These are phyloP conservation scores for Pseudoips prasinana DNA, from an alignment of 2,888 invertebrate species.

Conservation along the genomic window DNA sequence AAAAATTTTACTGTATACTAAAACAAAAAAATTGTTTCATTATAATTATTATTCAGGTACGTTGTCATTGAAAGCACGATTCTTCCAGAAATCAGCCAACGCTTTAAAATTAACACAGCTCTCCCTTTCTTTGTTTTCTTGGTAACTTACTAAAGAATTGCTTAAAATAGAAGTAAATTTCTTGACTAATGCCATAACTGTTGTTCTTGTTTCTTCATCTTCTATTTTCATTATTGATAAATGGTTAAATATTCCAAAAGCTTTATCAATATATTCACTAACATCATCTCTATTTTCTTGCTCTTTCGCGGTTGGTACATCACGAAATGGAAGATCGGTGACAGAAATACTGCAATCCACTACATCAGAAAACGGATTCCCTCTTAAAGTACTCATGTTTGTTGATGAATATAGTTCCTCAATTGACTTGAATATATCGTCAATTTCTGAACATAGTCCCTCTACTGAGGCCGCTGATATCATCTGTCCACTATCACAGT, in stretches of 20 bases:
- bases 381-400: slow-evolving; percentile 20
- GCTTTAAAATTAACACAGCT: no score
- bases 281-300: slow-evolving; percentile 42
- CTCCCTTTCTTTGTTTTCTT: no score
- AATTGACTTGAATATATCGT: slow-evolving; percentile 62
- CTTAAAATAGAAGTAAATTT: no score
- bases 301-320: background rate
- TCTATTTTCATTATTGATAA: slow-evolving; percentile 41
- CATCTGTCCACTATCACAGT: slow-evolving; percentile 46
- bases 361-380: slow-evolving; percentile 46
- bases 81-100: no score
- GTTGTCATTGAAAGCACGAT: no score
- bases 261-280: slow-evolving; percentile 46
- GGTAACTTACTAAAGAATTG: no score
- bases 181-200: background rate
- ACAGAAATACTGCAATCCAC: background rate
- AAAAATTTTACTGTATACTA: no score
- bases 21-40: no score
- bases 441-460: slow-evolving; percentile 63
- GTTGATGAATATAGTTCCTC: slow-evolving; percentile 57
- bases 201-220: slow-evolving; percentile 18
- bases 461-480: slow-evolving; percentile 64
- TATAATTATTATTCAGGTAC: no score
- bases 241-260: slow-evolving; percentile 56
- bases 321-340: background rate